Base-by-base conservation (phyloP, 2,797 vertebrate species). In the Nasua narica region DNA sequence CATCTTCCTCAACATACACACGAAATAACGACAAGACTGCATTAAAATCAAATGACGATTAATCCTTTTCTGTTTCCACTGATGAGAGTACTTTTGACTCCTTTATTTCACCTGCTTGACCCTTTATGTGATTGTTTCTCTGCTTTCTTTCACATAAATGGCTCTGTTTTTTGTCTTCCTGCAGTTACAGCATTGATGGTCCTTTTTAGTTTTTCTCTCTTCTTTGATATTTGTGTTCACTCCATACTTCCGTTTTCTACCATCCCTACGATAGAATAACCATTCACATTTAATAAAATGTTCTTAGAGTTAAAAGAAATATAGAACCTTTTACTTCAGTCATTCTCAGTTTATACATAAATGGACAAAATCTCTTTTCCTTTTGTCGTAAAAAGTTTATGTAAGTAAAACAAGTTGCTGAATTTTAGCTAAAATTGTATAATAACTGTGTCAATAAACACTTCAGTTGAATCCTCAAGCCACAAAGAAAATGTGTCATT, bases 71-170 rank as follows among this genome's bases (percentile, higher is more conserved):
- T 81, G 52, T 82, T 92, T 88, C 35, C 5, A 72, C 40, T 78
- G 78, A 74, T 79, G 88, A 88, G 43, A 79, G 18, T 84, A 46
- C 25, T 77, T 93, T 87, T 94, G 56, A 52, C 56, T 89, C 90
- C 78, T 70, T 65, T 52, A 27, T 43, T 89, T 96, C 82, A 79
- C 74, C 89, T 65, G 50, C 29, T 83, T 95, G 60, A 95, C 91
- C 88, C 27, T 83, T 43, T 60, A 2, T 19, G 27, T 91, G 83
- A 83, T 91, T 78, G 79, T 83, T 95, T 94, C 81, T 65, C 88
- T 91, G 91, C 25, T 95, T 95, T 92, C 25, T 29, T 56, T 88
- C 92, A 50, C 13, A 21, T 10, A 48, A 91, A 60, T 29, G 32
- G 7, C 13, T 92, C 89, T 92, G 81, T 19, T 85, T 62, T 93